phyloP scores from a whole-genome alignment of 2,888 invertebrate species.

The Heliothis peltigera region DNA sequence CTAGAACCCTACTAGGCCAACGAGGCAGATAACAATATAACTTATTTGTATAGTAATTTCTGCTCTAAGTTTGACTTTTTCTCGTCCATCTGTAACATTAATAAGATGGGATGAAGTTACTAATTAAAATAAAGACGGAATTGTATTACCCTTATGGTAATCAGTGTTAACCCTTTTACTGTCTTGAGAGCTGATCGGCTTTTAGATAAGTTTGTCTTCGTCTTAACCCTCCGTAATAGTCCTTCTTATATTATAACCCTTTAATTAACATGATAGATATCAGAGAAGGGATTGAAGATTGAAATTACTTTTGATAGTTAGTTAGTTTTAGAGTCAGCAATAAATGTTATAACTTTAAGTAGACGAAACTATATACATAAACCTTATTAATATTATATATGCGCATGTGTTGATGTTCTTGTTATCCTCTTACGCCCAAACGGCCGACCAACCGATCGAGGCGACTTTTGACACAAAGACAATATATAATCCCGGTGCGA shows the following conservation, averaged over 20 bases:
- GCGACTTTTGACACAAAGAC: no score
- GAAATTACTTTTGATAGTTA: not conserved
- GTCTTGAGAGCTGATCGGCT: constrained; percentile 56
- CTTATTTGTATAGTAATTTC: no score
- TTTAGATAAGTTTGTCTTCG: constrained; percentile 56
- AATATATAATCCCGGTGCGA: no score
- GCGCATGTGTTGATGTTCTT: no score
- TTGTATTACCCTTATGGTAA: constrained; percentile 2
- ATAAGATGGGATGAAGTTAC: constrained; percentile 10
- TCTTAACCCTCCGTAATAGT: constrained; percentile 54
- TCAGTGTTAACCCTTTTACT: constrained; percentile 34
- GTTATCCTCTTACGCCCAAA: no score
- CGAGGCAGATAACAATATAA: no score
- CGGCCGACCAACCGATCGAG: no score
- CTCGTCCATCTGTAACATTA: constrained; percentile 1
- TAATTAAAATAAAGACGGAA: constrained; percentile 8
- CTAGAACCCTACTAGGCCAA: no score
- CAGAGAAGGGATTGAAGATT: not conserved
- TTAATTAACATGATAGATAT: constrained; percentile 35
- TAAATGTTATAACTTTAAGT: no score
- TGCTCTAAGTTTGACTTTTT: not conserved
- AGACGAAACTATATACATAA: no score
- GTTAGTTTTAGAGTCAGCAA: no score
- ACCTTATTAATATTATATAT: no score
- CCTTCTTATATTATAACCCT: constrained; percentile 50